Evolutionary conservation across 1,140 invertebrate genomes (phyloP).

Genomic region (Pseudachorutes palmiensis): DNA sequence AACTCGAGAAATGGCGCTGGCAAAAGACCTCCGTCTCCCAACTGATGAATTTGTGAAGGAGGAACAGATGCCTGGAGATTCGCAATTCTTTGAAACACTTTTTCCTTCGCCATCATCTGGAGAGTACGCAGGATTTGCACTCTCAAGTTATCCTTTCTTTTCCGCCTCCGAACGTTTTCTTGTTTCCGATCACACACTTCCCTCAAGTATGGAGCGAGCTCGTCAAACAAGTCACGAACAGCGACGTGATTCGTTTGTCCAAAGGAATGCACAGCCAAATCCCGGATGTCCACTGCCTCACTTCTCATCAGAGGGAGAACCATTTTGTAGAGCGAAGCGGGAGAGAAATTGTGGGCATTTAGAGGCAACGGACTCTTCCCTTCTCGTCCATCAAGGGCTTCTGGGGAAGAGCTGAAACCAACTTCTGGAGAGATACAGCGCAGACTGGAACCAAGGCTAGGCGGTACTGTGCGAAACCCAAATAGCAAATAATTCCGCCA

Average conservation of each 20-base stretch:
- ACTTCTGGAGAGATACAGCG: conserved; percentile 87
- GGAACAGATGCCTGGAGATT: conserved; percentile 28
- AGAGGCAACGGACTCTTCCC: conserved; percentile 33
- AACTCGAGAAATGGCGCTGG: conserved; percentile 30
- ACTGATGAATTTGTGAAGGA: conserved; percentile 24
- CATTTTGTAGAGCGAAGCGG: conserved; percentile 80
- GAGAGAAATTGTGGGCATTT: conserved; percentile 50
- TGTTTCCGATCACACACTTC: conserved; percentile 97
- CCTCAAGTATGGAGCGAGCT: conserved; percentile 78
- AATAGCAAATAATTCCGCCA: conserved; percentile 96
- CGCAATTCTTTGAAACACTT: conserved; percentile 80
- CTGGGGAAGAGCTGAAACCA: conserved; percentile 55
- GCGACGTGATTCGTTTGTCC: conserved; percentile 87
- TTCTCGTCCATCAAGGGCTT: conserved; percentile 29
- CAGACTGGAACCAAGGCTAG: conserved; percentile 63
- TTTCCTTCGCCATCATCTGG: conserved; percentile 83
- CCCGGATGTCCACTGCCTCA: conserved; percentile 84
- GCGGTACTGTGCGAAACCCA: conserved; percentile 84
- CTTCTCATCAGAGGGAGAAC: conserved; percentile 79
- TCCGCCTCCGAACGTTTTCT: conserved; percentile 83
- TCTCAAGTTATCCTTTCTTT: conserved; percentile 83
- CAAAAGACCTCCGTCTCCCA: conserved; percentile 7
- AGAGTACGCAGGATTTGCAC: conserved; percentile 82
- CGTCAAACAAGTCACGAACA: conserved; percentile 92
- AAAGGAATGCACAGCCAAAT: conserved; percentile 83